Evolutionary conservation across 2,888 invertebrate species (phyloP), one percentile per base, ranked within the genome.

Genomic region (Cyrtodaria siliqua): DNA sequence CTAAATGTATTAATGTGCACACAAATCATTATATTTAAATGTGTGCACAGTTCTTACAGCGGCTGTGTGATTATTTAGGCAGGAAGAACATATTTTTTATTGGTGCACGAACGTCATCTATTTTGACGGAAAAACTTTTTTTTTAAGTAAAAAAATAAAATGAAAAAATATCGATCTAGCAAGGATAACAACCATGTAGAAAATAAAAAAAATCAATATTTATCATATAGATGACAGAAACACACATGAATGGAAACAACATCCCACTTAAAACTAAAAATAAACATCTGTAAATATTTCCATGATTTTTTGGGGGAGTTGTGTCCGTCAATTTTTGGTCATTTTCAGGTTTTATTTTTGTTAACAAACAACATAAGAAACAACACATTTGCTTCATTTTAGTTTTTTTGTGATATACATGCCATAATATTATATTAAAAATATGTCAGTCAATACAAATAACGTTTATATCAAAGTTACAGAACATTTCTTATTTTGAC

Each of bases 141-240:
- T 9, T 6, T 6, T 16, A 44, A 44, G 4, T 44, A 16, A 44
- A 44, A 9, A 9, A 44, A 44, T 16, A 9, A 44, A 44, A 9
- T 44, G 44, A 16, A 44, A 44, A 44, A 44, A 44, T 44, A 16
- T 44, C 16, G 44, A 44, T 44, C 16, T 44, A n/a, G n/a, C 44
- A 44, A 44, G 44, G 44, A 9, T 44, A 44, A 16, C 4, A 44
- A 44, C 16, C 4, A 44, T 6, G 44, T 9, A 16, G 16, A 44
- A 44, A 16, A 44, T 9, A 6, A 9, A 9, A 9, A 9, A 9
- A 6, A 9, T 6, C 16, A 44, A 44, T 44, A 44, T 44, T 44
- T 44, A 16, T 9, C 16, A 44, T 44, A 44, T 44, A 9, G 4
- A 6, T 9, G 16, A 6, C 4, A 4, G 44, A 44, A 44, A 44